These are phyloP conservation scores for Carassius gibelio DNA, from an alignment of 2,113 vertebrate species.

Conservation along the genomic window DNA sequence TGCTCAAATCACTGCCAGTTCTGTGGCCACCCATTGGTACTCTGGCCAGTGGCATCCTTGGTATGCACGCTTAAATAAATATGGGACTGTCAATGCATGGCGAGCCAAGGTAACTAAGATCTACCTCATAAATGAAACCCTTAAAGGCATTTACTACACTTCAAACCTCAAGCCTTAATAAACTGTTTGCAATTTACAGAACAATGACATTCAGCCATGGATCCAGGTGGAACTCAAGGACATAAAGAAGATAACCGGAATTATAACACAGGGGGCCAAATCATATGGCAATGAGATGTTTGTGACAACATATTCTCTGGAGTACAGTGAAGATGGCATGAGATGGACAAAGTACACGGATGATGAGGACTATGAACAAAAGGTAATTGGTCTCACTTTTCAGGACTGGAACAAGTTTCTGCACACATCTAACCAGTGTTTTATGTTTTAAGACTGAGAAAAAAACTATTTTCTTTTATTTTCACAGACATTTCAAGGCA, in stretches of 20 bases:
- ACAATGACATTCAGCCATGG: slow-evolving; percentile 85
- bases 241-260: slow-evolving; percentile 88
- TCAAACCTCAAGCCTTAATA: background rate
- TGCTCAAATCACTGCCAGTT: slow-evolving; percentile 81
- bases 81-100: slow-evolving; percentile 84
- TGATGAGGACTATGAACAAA: slow-evolving; percentile 67
- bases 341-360: slow-evolving; percentile 84
- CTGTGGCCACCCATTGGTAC: slow-evolving; percentile 76
- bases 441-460: background rate
- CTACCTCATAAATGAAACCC: background rate
- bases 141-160: background rate
- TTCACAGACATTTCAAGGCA: slow-evolving; percentile 85
- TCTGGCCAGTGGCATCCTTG: slow-evolving; percentile 76
- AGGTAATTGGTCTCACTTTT: slow-evolving; percentile 72
- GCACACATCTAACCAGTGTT: background rate
- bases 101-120: slow-evolving; percentile 80
- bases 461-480: slow-evolving; percentile 45
- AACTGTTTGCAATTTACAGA: slow-evolving; percentile 65
- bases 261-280: slow-evolving; percentile 87
- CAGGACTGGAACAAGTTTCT: background rate
- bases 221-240: slow-evolving; percentile 86
- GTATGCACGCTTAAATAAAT: slow-evolving; percentile 81
- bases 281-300: slow-evolving; percentile 80
- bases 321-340: slow-evolving; percentile 80
- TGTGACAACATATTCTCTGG: slow-evolving; percentile 79